Conservation (phyloP, 2,888 invertebrate species). For the Sinotaia quadrata region DNA sequence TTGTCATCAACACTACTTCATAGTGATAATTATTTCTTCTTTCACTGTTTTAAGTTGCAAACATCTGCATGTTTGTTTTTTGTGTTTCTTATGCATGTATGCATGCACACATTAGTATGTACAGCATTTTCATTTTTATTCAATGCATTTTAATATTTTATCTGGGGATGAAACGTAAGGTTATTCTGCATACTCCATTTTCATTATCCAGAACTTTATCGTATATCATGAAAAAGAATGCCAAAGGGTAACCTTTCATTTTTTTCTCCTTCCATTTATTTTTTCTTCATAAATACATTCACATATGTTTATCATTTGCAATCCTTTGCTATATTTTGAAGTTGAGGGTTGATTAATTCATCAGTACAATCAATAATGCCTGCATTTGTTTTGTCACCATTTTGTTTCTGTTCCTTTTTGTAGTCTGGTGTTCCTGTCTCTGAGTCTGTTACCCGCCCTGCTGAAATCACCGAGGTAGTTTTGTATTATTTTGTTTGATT, state of each 20-base stretch:
- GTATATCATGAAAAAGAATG: not conserved
- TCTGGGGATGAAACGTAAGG: too few species aligned
- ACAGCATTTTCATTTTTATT: too few species aligned
- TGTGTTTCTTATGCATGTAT: too few species aligned
- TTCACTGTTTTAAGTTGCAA: too few species aligned
- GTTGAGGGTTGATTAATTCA: not conserved
- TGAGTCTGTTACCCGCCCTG: constrained; percentile 21
- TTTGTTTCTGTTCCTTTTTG: constrained; percentile 18
- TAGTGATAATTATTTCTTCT: too few species aligned
- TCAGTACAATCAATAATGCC: too few species aligned
- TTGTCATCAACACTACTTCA: too few species aligned
- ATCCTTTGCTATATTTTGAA: not conserved
- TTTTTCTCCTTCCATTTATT: not conserved
- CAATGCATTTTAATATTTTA: too few species aligned
- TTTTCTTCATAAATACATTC: not conserved
- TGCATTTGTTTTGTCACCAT: constrained; percentile 8
- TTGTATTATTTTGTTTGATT: constrained; percentile 27
- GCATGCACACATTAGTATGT: too few species aligned
- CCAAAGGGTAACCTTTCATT: not conserved
- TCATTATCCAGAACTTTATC: too few species aligned
- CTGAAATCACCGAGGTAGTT: constrained; percentile 34
- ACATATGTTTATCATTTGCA: not conserved
- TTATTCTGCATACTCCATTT: too few species aligned
- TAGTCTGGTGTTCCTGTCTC: constrained; percentile 29
- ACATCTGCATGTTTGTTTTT: too few species aligned